phyloP scores from a whole-genome alignment of 1,140 invertebrate species.

The Tachypleus tridentatus region DNA sequence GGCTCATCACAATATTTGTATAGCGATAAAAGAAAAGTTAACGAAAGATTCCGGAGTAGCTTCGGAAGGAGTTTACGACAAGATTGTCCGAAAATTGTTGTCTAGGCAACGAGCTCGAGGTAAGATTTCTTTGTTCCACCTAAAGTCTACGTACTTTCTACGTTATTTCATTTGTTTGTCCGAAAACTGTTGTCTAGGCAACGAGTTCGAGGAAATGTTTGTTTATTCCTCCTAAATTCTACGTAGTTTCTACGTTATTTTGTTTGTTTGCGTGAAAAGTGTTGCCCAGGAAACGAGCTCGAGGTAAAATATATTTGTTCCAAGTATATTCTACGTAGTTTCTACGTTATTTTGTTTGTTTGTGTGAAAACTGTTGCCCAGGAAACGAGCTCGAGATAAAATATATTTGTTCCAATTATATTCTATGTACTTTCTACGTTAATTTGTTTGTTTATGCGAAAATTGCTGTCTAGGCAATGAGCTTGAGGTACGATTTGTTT shows the following conservation, averaged over 20 bases:
- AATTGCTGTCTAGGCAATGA: conserved; percentile 64
- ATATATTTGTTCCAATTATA: too few species aligned
- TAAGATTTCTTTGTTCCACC: conserved; percentile 29
- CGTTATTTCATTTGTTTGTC: too few species aligned
- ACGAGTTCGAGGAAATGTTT: too few species aligned
- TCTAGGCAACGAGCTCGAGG: conserved; percentile 76
- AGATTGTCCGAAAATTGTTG: conserved; percentile 66
- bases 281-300: conserved; percentile 65
- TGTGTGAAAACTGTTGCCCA: conserved; percentile 64
- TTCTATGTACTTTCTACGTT: too few species aligned
- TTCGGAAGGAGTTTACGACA: conserved; percentile 69
- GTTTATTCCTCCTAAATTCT: too few species aligned
- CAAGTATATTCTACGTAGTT: too few species aligned
- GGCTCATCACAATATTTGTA: conserved; percentile 70
- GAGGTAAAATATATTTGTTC: conserved; percentile 45
- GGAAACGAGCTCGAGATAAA: conserved; percentile 70
- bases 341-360: too few species aligned
- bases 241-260: too few species aligned
- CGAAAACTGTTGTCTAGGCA: too few species aligned
- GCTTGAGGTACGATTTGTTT: too few species aligned
- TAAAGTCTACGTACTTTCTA: too few species aligned
- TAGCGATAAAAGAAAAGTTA: conserved; percentile 83
- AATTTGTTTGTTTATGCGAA: conserved; percentile 42
- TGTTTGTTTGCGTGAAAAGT: conserved; percentile 50
- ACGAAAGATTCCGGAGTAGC: conserved; percentile 92